Conservation (phyloP, 2,797 vertebrate species). For the Acestrorhynchus altus region DNA sequence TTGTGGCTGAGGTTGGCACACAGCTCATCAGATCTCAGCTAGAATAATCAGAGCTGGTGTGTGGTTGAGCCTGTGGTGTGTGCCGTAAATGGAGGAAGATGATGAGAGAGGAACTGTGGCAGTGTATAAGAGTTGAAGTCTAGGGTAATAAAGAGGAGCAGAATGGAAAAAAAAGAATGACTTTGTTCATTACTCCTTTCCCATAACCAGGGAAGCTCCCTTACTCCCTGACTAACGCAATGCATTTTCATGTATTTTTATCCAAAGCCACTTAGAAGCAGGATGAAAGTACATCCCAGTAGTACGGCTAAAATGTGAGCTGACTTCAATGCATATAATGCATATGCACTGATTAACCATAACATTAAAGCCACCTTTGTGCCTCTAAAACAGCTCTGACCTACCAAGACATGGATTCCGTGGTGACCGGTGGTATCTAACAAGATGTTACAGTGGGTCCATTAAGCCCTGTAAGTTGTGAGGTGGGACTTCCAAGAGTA, state of each 20-base stretch:
- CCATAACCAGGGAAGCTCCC: not conserved
- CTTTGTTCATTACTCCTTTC: not conserved
- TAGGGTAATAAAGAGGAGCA: not conserved
- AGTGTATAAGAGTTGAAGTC: not conserved
- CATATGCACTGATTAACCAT: too few relatives aligned
- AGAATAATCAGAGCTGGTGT: not conserved
- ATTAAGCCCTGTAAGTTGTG: too few relatives aligned
- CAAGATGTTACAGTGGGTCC: too few relatives aligned
- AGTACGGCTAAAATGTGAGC: too few relatives aligned
- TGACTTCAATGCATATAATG: too few relatives aligned
- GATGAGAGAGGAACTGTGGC: not conserved
- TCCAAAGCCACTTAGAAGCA: not conserved
- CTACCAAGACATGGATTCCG: too few relatives aligned
- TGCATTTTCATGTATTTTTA: not conserved
- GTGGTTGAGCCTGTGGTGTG: not conserved
- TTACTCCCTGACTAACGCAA: not conserved
- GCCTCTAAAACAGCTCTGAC: too few relatives aligned
- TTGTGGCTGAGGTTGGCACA: not conserved
- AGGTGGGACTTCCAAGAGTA: too few relatives aligned
- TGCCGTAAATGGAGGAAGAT: not conserved
- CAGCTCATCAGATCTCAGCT: not conserved
- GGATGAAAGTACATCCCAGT: not conserved
- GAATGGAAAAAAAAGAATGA: not conserved
- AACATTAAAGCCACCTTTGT: too few relatives aligned
- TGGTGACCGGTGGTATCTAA: too few relatives aligned